Evolutionary conservation across 1,140 invertebrate genomes (phyloP).

Genomic region (Akabosia matsudoensis): DNA sequence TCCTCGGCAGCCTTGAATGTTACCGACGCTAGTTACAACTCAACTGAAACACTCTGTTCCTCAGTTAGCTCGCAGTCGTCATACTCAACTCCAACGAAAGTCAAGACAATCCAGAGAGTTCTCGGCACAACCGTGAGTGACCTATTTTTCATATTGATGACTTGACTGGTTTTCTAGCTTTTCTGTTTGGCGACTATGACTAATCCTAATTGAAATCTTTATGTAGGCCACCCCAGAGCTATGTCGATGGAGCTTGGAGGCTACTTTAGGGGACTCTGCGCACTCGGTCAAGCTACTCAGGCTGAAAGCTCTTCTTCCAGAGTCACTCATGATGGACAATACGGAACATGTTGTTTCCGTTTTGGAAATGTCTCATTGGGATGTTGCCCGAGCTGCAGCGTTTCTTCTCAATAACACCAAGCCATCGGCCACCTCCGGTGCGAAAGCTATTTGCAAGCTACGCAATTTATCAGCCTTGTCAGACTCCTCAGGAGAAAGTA

Average conservation of each 20-base stretch:
- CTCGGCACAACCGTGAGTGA: conserved; percentile 42
- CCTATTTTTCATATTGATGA: conserved; percentile 15
- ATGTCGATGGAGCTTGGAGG: conserved; percentile 39
- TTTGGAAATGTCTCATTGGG: conserved; percentile 45
- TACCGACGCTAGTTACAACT: not conserved
- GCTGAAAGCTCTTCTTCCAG: conserved; percentile 40
- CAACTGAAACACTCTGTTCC: not conserved
- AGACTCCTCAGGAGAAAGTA: not conserved
- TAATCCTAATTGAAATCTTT: conserved; percentile 17
- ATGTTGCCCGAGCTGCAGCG: conserved; percentile 33
- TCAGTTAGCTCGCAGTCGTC: not conserved
- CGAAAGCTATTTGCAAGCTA: not conserved
- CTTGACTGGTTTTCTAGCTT: not conserved
- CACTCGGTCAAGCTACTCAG: conserved; percentile 43
- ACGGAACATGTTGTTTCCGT: conserved; percentile 31
- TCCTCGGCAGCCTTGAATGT: not conserved
- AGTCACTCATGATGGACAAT: conserved; percentile 30
- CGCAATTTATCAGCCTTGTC: not conserved
- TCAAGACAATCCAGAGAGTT: conserved; percentile 44
- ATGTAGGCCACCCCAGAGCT: conserved; percentile 35
- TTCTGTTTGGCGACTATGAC: not conserved
- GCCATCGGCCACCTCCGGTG: not conserved
- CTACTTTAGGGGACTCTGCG: conserved; percentile 35
- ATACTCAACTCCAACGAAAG: conserved; percentile 25
- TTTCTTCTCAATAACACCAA: conserved; percentile 37